phyloP scores from a whole-genome alignment of 1,140 invertebrate genomes.

The Oryzaephilus surinamensis region DNA sequence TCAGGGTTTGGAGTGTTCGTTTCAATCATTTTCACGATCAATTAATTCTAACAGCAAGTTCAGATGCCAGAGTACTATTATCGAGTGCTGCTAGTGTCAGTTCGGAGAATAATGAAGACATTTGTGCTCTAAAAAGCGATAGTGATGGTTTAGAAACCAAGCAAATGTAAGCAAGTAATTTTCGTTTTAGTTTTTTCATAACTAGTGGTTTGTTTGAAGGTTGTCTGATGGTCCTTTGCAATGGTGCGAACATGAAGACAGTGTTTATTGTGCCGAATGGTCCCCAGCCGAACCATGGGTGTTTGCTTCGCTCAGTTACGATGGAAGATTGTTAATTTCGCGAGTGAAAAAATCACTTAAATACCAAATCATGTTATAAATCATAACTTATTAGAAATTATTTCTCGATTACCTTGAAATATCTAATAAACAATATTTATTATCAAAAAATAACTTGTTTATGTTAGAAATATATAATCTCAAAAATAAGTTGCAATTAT shows the following conservation, averaged over 20 bases:
- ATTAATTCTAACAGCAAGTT: constrained; percentile 86
- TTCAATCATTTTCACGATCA: constrained; percentile 98
- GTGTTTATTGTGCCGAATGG: constrained; percentile 95
- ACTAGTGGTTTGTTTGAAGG: constrained; percentile 32
- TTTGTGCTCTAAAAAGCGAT: too few relatives aligned
- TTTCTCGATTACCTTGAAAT: too few relatives aligned
- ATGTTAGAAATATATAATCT: too few relatives aligned
- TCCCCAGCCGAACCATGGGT: constrained; percentile 95
- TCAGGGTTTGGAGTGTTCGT: constrained; percentile 80
- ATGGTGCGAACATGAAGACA: constrained; percentile 95
- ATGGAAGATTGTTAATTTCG: constrained; percentile 87
- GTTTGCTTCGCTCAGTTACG: constrained; percentile 94
- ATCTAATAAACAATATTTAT: too few relatives aligned
- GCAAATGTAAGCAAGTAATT: constrained; percentile 25
- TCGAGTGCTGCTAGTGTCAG: constrained; percentile 79
- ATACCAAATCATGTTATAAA: constrained; percentile 74
- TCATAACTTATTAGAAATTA: too few relatives aligned
- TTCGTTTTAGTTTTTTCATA: constrained; percentile 4
- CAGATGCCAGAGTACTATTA: constrained; percentile 84
- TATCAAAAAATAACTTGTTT: too few relatives aligned
- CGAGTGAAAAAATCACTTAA: constrained; percentile 86
- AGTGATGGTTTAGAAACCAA: constrained; percentile 26
- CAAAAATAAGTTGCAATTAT: too few relatives aligned
- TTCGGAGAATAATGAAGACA: constrained; percentile 39
- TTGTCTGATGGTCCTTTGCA: constrained; percentile 73